Evolutionary conservation across 2,888 invertebrate species (phyloP).

Genomic region (Tenthredo amoena): DNA sequence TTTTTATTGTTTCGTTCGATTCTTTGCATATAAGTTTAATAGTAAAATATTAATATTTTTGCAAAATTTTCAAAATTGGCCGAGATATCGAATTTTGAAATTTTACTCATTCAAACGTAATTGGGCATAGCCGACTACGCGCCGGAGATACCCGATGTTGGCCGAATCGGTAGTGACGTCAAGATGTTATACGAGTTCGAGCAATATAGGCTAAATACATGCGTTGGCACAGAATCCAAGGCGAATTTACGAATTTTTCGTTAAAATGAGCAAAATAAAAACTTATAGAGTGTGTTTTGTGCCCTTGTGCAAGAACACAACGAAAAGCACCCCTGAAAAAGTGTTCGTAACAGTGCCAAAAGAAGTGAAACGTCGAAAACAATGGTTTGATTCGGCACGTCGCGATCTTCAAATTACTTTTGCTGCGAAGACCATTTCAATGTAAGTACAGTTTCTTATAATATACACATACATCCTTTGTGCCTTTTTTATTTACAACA

Average conservation of each 20-base stretch:
- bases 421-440: constrained; percentile 57
- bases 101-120: constrained; percentile 11
- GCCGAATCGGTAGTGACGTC: constrained; percentile 11
- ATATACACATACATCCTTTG: neutral
- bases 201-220: too few relatives aligned
- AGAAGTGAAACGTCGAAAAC: constrained; percentile 50
- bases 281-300: constrained; percentile 52
- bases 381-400: constrained; percentile 53
- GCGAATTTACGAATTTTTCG: too few relatives aligned
- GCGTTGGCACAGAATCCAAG: too few relatives aligned
- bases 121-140: constrained; percentile 15
- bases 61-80: constrained; percentile 14
- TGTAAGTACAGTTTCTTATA: constrained; percentile 52
- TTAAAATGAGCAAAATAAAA: neutral
- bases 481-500: neutral
- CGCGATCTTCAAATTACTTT: constrained; percentile 52
- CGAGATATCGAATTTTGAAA: constrained; percentile 14
- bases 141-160: neutral
- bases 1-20: too few relatives aligned
- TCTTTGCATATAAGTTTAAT: neutral
- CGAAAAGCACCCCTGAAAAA: constrained; percentile 54
- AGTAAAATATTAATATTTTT: neutral
- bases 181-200: neutral
- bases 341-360: constrained; percentile 55
- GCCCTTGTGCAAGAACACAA: constrained; percentile 54